These are phyloP conservation scores for Labrus mixtus DNA, from an alignment of 2,113 vertebrate genomes.

Conservation along the genomic window DNA sequence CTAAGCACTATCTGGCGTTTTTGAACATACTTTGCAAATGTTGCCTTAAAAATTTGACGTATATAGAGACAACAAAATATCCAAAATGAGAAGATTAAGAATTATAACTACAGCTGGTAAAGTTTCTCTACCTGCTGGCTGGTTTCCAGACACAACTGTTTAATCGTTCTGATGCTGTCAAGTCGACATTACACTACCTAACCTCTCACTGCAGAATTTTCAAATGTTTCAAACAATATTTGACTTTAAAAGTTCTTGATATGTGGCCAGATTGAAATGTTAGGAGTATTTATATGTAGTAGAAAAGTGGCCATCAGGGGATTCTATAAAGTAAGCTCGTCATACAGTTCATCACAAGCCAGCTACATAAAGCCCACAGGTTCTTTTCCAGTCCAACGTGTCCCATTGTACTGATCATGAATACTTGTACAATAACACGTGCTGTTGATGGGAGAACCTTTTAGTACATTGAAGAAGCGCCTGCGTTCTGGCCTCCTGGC, in stretches of 20 bases:
- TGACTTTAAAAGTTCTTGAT: neutral
- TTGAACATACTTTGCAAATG: neutral
- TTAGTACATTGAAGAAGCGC: conserved; percentile 87
- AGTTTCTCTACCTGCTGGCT: rapidly evolving
- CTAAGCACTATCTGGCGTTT: neutral
- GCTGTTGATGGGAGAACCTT: conserved; percentile 76
- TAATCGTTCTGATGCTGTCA: neutral
- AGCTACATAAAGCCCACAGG: conserved; percentile 52
- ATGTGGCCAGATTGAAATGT: neutral
- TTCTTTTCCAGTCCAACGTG: conserved; percentile 51
- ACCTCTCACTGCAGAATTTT: too few species aligned
- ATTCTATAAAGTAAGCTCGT: conserved; percentile 15
- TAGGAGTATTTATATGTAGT: neutral
- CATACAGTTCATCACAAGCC: conserved; percentile 42
- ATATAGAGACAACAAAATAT: too few species aligned
- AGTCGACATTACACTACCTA: neutral
- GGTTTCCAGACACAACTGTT: too few species aligned
- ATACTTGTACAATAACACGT: conserved; percentile 30
- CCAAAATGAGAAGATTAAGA: too few species aligned
- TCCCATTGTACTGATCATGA: conserved; percentile 45
- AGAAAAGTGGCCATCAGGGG: conserved; percentile 39
- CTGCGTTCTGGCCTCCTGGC: conserved; percentile 90
- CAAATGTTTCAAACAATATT: neutral
- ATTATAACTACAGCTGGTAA: too few species aligned
- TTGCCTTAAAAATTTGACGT: neutral